Percentiles rank a stretch among this genome's conserved stretches.
phyloP scores from a whole-genome alignment of 2,113 vertebrate genomes.

The Rhabdornis inornatus region DNA sequence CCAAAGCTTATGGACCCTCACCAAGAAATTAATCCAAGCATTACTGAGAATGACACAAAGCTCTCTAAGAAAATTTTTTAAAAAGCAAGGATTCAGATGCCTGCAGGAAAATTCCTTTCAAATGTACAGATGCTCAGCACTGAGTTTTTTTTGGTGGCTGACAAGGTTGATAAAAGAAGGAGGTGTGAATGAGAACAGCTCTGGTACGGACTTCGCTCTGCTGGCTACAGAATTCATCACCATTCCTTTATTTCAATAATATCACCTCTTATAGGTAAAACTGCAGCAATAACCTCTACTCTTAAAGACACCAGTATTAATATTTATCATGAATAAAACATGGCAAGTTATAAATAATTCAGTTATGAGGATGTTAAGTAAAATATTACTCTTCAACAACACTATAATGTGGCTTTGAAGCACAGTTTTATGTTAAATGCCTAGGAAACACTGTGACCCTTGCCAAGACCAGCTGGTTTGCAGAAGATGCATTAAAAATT shows the following conservation, averaged over 20 bases:
- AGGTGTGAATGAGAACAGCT: constrained; percentile 23
- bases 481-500: constrained; percentile 63
- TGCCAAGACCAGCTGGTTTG: constrained; percentile 64
- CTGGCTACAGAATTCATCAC: neutral
- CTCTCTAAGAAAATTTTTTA: neutral
- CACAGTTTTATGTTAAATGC: constrained; percentile 65
- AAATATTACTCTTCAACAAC: constrained; percentile 73
- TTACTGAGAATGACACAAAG: neutral
- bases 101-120: neutral
- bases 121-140: neutral
- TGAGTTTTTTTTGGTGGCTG: neutral
- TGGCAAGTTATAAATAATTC: constrained; percentile 80
- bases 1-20: neutral
- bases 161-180: neutral
- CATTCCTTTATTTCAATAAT: constrained; percentile 44
- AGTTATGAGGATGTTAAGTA: constrained; percentile 74
- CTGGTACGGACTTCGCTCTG: neutral
- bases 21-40: neutral
- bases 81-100: neutral
- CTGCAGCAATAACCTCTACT: constrained; percentile 61
- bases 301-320: constrained; percentile 69
- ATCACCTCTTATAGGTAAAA: constrained; percentile 66
- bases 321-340: constrained; percentile 78
- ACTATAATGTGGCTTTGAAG: constrained; percentile 80
- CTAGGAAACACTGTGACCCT: constrained; percentile 60